Percentiles rank a stretch among this genome's conserved stretches.
These are phyloP conservation scores for Hyalella azteca DNA, from an alignment of 2,888 invertebrate species.

Conservation along the genomic window DNA sequence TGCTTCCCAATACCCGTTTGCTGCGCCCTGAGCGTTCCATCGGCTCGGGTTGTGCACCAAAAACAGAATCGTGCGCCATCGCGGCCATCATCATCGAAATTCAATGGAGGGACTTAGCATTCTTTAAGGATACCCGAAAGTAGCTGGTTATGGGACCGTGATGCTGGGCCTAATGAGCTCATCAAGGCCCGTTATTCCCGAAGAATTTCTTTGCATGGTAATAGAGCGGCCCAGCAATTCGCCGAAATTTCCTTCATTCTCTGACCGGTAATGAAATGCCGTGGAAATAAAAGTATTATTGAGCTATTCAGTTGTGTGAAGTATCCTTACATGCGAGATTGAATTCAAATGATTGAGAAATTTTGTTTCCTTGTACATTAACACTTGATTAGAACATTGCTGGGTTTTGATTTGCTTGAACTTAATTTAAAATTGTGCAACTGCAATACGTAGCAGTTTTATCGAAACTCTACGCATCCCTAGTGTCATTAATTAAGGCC, in stretches of 20 bases:
- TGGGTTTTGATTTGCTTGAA: too few species aligned
- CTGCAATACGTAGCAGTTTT: too few species aligned
- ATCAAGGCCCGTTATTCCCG: background rate
- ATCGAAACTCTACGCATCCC: too few species aligned
- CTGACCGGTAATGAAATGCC: background rate
- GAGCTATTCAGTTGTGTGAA: too few species aligned
- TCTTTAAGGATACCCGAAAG: background rate
- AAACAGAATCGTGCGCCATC: background rate
- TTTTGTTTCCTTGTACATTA: too few species aligned
- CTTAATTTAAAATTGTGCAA: too few species aligned
- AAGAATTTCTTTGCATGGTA: background rate
- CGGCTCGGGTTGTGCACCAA: background rate
- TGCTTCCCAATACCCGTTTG: too few species aligned
- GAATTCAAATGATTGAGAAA: background rate
- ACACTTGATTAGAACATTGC: too few species aligned
- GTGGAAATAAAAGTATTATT: background rate
- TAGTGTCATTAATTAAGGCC: too few species aligned
- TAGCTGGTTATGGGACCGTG: background rate
- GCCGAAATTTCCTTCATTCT: background rate
- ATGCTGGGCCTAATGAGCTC: background rate
- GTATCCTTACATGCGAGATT: background rate
- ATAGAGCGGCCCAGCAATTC: background rate
- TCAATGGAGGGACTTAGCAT: background rate
- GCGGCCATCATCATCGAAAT: conserved; percentile 3
- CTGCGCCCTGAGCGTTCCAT: too few species aligned